Base-by-base conservation (phyloP, 2,113 vertebrate genomes). In the Ellobius talpinus region DNA sequence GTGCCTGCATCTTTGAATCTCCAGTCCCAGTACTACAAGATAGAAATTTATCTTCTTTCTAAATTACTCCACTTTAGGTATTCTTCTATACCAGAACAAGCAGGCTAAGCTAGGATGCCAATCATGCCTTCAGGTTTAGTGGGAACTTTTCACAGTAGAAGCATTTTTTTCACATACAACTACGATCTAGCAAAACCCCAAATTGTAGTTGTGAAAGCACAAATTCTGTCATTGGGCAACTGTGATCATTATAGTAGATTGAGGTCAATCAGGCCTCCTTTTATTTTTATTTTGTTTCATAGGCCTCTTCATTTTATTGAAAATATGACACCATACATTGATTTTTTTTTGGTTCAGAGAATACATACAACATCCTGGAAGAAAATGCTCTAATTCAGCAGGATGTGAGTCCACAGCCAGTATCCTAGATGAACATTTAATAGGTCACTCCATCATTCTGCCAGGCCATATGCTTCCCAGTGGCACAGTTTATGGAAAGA, bases 381-480 rank as follows among this genome's bases (percentile, higher is more conserved):
- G 31, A 31, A 94, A 88, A 84, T 93, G 45, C 23, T 81, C 72
- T 68, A 87, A 63, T 68, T 61, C 65, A 47, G 61, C 31, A 88
- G n/a, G 5, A 47, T 77, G 33, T 84, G 81, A 89, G 68, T 92
- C 16, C 70, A 84, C 36, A 92, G 78, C 23, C 29, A 91, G 58
- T 42, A 16, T 45, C 65, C 36, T 84, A 55, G 76, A 55, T 92
- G 77, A 73, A 77, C 70, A 92, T 50, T 92, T 94, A 92, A 88
- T 92, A 92, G 61, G 16, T 29, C 63, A 52, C 77, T 92, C 78
- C 50, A 93, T 96, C 81, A 92, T 85, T 92, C 86, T 96, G 85
- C 70, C 65, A 45, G 70, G 26, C 33, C 70, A 78, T 85, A n/a
- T 89, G 36, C 21, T 89, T 89, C 77, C 77, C 61, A 72, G 36